phyloP scores from a whole-genome alignment of 2,888 invertebrate species.

The Eupithecia inturbata region DNA sequence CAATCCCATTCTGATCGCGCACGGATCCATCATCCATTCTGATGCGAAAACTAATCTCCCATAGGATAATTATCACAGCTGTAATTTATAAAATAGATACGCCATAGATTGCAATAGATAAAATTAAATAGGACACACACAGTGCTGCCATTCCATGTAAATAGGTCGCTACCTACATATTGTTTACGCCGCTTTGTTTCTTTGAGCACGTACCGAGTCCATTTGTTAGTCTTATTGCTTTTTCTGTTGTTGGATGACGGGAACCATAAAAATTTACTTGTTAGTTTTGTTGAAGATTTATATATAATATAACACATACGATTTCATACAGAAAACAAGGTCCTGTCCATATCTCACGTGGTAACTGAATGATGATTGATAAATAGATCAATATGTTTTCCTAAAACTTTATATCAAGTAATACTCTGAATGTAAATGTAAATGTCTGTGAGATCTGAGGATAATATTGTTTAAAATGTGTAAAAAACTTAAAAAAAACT shows the following conservation, averaged over 20 bases:
- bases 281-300: background rate
- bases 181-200: background rate
- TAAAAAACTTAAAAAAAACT: background rate
- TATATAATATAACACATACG: background rate
- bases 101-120: too few relatives aligned
- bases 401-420: too few relatives aligned
- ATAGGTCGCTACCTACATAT: background rate
- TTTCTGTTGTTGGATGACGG: background rate
- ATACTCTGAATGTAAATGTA: too few relatives aligned
- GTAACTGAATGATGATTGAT: background rate
- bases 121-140: background rate
- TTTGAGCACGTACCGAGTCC: slow-evolving; percentile 2
- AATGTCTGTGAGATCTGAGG: background rate
- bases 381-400: too few relatives aligned
- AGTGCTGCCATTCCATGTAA: background rate
- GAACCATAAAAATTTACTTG: background rate
- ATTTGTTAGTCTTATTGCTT: slow-evolving; percentile 5
- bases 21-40: too few relatives aligned
- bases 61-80: too few relatives aligned
- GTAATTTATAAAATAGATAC: too few relatives aligned
- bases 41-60: too few relatives aligned
- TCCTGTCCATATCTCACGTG: background rate
- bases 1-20: too few relatives aligned
- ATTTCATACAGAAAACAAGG: background rate
- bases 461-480: background rate